Evolutionary conservation across 2,888 invertebrate species (phyloP).

Genomic region (Eulithis prunata): DNA sequence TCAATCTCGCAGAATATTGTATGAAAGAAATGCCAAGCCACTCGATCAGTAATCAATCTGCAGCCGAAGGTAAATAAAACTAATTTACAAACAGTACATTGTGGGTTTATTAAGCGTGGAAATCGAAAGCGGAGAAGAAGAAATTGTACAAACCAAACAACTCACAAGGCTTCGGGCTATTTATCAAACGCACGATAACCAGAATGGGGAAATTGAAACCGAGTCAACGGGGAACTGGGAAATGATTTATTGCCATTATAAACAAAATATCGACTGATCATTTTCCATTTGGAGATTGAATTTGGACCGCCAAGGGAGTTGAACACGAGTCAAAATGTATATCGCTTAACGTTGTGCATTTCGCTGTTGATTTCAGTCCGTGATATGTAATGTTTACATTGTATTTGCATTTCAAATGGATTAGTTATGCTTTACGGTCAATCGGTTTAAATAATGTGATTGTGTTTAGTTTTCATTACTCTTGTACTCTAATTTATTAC

Average conservation of each 20-base stretch:
- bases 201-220: slow-evolving; percentile 81
- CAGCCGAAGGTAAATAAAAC: slow-evolving; percentile 68
- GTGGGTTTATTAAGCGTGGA: slow-evolving; percentile 79
- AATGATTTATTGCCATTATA: slow-evolving; percentile 81
- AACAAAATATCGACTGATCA: slow-evolving; percentile 81
- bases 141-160: slow-evolving; percentile 71
- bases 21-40: slow-evolving; percentile 40
- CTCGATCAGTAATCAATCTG: slow-evolving; percentile 69
- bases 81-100: slow-evolving; percentile 68
- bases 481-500: not conserved
- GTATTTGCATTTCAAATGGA: slow-evolving; percentile 25
- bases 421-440: slow-evolving; percentile 26
- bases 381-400: slow-evolving; percentile 33
- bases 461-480: not conserved
- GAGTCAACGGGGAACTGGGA: slow-evolving; percentile 74
- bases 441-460: slow-evolving; percentile 13
- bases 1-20: slow-evolving; percentile 9
- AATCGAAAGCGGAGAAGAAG: slow-evolving; percentile 63
- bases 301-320: slow-evolving; percentile 67
- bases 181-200: slow-evolving; percentile 82
- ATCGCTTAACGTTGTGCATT: slow-evolving; percentile 45
- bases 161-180: slow-evolving; percentile 70
- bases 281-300: slow-evolving; percentile 77
- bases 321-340: slow-evolving; percentile 49
- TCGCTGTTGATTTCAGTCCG: slow-evolving; percentile 27